Evolutionary conservation across 2,113 vertebrate species (phyloP), one percentile per base, ranked within the genome.

Genomic region (Romanogobio albipinnatus): DNA sequence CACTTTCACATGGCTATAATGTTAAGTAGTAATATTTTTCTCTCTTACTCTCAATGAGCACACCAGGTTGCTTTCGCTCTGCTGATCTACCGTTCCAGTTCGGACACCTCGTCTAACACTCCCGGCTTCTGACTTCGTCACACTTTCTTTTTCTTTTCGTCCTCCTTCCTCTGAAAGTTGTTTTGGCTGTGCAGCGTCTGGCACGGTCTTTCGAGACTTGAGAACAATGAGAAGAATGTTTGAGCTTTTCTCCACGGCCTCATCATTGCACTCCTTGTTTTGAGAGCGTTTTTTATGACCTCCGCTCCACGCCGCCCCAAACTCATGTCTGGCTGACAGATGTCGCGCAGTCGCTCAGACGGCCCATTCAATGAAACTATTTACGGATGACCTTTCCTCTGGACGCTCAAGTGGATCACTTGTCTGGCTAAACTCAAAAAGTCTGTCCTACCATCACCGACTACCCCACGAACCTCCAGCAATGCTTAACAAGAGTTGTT

Each of bases 221-320:
- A 91, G 93, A 95, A 95, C 94, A 95, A 94, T 94, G 93, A 95
- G 92, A 93, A 92, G 93, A 95, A 95, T 94, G 93, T 93, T 87
- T 86, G 86, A 91, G 90, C 88, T 77, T 81, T 88, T 81, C 91
- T 92, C 90, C 71, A 86, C 87, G 90, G 86, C 90, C 82, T 49
- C 90, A 90, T 88, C 88, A 90, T 89, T 39, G 10, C 53, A 83
- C 43, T 84, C 89, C 89, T 85, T 89, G 86, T 91, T 90, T 91
- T 85, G 76, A 91, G 36, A 90, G 91, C 90, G 62, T 90, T 93
- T 39, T 93, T 93, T 91, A 91, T 90, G 91, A 92, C 91, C 89
- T 88, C 88, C 74, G 84, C 83, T 70, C 56, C 19, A 33, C 89
- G 80, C 62, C 24, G 49, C 62, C 64, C 82, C 87, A 33, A 76